Percentiles rank a stretch among this genome's conserved stretches.
These are phyloP conservation scores for Caenorhabditis remanei DNA, from an alignment of 1,140 invertebrate genomes.

Conservation along the genomic window DNA sequence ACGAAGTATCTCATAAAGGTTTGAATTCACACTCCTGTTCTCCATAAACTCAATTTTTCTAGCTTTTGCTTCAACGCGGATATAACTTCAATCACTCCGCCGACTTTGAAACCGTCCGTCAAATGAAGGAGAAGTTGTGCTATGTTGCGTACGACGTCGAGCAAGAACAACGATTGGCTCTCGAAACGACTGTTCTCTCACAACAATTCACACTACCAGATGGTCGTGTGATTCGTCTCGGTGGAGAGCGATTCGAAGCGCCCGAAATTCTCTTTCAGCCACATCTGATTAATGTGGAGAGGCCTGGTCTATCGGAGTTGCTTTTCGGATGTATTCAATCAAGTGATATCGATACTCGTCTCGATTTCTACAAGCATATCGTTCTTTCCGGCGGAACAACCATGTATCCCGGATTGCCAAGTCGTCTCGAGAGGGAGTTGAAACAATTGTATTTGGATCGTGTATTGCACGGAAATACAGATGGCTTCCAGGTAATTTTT, in stretches of 20 bases:
- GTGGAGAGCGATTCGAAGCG: slow-evolving; percentile 96
- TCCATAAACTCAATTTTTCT: slow-evolving; percentile 62
- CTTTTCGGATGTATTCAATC: slow-evolving; percentile 96
- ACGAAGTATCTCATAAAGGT: slow-evolving; percentile 98
- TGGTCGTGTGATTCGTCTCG: slow-evolving; percentile 94
- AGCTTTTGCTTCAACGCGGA: slow-evolving; percentile 91
- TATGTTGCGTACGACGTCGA: slow-evolving; percentile 99
- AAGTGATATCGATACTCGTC: slow-evolving; percentile 94
- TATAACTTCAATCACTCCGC: slow-evolving; percentile 99
- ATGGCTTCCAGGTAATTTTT: slow-evolving; percentile 86
- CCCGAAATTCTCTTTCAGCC: slow-evolving; percentile 98
- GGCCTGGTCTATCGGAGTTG: slow-evolving; percentile 93
- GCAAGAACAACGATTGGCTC: slow-evolving; percentile 94
- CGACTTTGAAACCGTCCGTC: slow-evolving; percentile 98
- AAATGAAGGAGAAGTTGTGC: slow-evolving; percentile 99
- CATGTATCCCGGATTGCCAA: slow-evolving; percentile 99
- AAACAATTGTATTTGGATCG: slow-evolving; percentile 97
- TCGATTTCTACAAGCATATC: slow-evolving; percentile 98
- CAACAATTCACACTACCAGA: slow-evolving; percentile 97
- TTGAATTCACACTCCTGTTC: slow-evolving; percentile 59
- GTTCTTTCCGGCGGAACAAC: slow-evolving; percentile 97
- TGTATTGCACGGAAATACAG: slow-evolving; percentile 93
- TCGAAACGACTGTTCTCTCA: slow-evolving; percentile 97
- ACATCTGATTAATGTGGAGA: slow-evolving; percentile 95
- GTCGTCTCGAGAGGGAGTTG: slow-evolving; percentile 94